These are phyloP conservation scores for Lepidurus apus DNA, from an alignment of 1,140 invertebrate genomes.

Conservation along the genomic window DNA sequence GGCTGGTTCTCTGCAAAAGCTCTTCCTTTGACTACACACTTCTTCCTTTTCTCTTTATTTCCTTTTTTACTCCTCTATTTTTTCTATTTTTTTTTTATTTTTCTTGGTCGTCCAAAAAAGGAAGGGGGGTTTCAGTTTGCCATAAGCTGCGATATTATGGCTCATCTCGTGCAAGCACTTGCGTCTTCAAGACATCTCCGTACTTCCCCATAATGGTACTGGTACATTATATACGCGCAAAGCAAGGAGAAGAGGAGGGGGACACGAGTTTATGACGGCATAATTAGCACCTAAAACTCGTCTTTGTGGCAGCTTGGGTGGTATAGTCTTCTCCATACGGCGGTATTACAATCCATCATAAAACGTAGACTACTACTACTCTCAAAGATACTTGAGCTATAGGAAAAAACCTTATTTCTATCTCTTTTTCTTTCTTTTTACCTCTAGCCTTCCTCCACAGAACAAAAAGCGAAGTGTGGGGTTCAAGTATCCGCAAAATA, in stretches of 20 bases:
- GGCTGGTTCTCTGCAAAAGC: no score
- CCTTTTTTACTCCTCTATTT: neutral
- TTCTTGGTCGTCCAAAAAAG: neutral
- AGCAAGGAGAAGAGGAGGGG: neutral
- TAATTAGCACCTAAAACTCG: constrained; percentile 10
- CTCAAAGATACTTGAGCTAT: neutral
- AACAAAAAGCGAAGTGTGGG: neutral
- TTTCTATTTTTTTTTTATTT: constrained; percentile 15
- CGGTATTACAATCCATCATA: constrained; percentile 8
- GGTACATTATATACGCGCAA: neutral
- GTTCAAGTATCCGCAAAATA: constrained; percentile 1
- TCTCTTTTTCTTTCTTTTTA: neutral
- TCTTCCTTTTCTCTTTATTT: neutral
- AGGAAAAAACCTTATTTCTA: neutral
- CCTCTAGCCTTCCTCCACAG: neutral
- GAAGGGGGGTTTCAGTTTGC: neutral
- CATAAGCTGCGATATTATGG: neutral
- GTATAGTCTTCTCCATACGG: neutral
- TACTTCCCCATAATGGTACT: neutral
- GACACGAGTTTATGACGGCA: neutral
- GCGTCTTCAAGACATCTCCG: neutral
- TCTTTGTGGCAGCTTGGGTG: neutral
- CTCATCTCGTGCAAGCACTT: neutral
- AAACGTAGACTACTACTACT: neutral
- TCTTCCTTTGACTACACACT: no score